These are phyloP conservation scores for Lissocephala sabroskyi DNA, from an alignment of 2,888 invertebrate species.

Conservation along the genomic window DNA sequence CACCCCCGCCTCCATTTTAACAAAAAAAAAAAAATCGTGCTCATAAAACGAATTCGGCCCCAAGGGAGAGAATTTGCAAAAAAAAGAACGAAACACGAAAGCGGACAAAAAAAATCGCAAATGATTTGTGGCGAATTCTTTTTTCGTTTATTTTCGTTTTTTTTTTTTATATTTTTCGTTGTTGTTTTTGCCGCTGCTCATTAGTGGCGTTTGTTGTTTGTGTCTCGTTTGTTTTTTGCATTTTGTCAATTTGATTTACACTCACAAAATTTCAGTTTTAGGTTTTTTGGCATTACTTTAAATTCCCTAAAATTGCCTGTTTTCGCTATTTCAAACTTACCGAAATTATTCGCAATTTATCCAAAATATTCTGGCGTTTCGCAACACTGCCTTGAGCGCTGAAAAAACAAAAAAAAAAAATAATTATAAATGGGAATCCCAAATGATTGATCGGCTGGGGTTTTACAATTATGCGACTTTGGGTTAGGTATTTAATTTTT, in stretches of 20 bases:
- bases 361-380: constrained; percentile 17
- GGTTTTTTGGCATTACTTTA: constrained; percentile 4
- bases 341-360: constrained; percentile 12
- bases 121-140: constrained; percentile 57
- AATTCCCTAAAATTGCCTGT: constrained; percentile 1
- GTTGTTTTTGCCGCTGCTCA: constrained; percentile 30
- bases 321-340: constrained; percentile 6
- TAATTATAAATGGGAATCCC: too few relatives aligned
- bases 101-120: constrained; percentile 38
- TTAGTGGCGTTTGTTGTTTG: constrained; percentile 47
- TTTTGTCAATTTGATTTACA: constrained; percentile 61
- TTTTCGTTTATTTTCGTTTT: constrained; percentile 23
- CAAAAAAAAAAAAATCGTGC: neutral
- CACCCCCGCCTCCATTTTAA: too few relatives aligned
- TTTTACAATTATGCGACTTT: too few relatives aligned
- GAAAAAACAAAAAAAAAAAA: constrained; percentile 11
- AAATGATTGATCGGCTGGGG: too few relatives aligned
- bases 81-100: constrained; percentile 11
- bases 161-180: constrained; percentile 8
- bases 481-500: too few relatives aligned
- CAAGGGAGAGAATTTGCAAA: constrained; percentile 51
- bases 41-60: constrained; percentile 56
- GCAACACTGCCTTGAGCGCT: constrained; percentile 26
- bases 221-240: constrained; percentile 25
- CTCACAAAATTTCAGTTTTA: constrained; percentile 40